Base-by-base conservation (phyloP, 92 coral and sea anemone species). In the Anthopleura xanthogrammica region DNA sequence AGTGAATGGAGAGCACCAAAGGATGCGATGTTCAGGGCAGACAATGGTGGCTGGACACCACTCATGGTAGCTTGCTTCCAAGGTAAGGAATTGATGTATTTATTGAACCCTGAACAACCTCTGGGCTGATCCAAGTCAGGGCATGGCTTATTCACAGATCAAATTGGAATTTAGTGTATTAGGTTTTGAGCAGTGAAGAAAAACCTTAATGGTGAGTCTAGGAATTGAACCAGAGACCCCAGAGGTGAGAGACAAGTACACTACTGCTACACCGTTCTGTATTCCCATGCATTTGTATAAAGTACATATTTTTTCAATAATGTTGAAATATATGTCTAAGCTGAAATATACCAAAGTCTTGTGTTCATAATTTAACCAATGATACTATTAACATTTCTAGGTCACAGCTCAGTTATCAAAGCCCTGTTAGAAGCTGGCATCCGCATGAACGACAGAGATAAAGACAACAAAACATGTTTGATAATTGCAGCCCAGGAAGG, bases 401-500 rank as follows among this genome's bases (percentile, higher is more conserved):
- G 99, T 19, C 89, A 92, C 87, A 85, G 75, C 24, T 78, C 89
- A 68, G 92, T 90, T 60, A 93, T 94, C 40, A 86, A 87, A 79
- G 79, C 86, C 56, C 94, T 96, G 17, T 81, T 92, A 5, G 88
- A 88, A 60, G 89, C 92, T 68, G 90, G 91, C 71, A 89, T 94
- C 39, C 81, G 83, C 41, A 57, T 89, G 55, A 85, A 92, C 77
- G 98, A 90, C 76, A 64, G 86, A 16, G 99, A 96, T 75, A 85
- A 80, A 7, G 91, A 85, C 64, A 93, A 94, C 17, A 90, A 91
- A 52, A 92, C 99, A 12, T 90, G 98, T 2, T 82, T 96, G 87
- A 94, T 96, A 88, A 86, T 96, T 80, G 99, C 98, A 4, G 92
- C 98, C 77, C 99, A 96, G 52, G 99, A 94, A 77, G 99, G 98